phyloP scores from a whole-genome alignment of 2,888 invertebrate species.

The Epinotia brunnichana region DNA sequence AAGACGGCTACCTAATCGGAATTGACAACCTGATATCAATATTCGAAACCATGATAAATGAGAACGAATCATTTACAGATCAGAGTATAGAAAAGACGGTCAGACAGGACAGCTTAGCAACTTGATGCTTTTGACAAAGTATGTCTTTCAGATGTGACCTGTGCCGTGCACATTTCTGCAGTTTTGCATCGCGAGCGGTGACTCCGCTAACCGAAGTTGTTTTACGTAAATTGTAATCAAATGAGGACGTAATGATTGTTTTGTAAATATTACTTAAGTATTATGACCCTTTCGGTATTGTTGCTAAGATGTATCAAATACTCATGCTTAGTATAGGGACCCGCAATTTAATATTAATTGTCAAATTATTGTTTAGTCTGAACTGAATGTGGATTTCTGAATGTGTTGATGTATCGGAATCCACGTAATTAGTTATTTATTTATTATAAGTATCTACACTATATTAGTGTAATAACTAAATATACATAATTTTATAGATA shows the following conservation, averaged over 20 bases:
- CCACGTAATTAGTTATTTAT: conserved; percentile 56
- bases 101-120: conserved; percentile 73
- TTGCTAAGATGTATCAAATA: conserved; percentile 72
- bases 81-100: conserved; percentile 71
- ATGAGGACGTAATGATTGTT: conserved; percentile 48
- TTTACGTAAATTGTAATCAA: conserved; percentile 38
- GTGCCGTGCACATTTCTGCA: conserved; percentile 54
- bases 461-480: conserved; percentile 80
- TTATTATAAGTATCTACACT: conserved; percentile 71
- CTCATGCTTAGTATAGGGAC: conserved; percentile 69
- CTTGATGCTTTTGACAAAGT: conserved; percentile 63
- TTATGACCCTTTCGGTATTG: conserved; percentile 62
- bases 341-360: conserved; percentile 49
- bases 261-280: conserved; percentile 72
- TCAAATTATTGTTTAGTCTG: conserved; percentile 37
- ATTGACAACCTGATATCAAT: conserved; percentile 94
- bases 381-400: conserved; percentile 37
- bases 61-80: conserved; percentile 69
- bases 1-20: conserved; percentile 97
- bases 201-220: conserved; percentile 32
- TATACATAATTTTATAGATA: conserved; percentile 52
- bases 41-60: conserved; percentile 85
- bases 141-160: conserved; percentile 57
- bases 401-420: conserved; percentile 24
- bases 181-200: conserved; percentile 53